These are phyloP conservation scores for Actinernus sp. DNA, from an alignment of 92 coral and sea anemone species.

Conservation along the genomic window DNA sequence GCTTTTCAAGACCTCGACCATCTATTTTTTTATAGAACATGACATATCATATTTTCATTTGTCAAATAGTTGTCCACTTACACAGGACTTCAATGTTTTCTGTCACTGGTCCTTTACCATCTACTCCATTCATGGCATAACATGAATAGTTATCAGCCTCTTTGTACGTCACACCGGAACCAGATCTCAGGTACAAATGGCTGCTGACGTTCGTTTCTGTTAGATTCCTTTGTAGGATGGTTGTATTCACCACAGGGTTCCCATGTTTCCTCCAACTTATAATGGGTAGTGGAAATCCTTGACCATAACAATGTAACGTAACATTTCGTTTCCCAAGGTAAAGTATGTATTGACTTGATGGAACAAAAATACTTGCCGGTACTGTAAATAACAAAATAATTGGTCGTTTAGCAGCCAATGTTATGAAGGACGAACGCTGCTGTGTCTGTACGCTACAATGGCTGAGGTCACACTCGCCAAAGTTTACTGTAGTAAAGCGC, in stretches of 20 bases:
- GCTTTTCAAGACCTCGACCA: too few relatives aligned
- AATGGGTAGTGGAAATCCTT: conserved; percentile 47
- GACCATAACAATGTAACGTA: conserved; percentile 41
- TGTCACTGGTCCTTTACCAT: background rate
- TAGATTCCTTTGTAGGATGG: background rate
- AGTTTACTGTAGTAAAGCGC: too few relatives aligned
- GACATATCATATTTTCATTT: too few relatives aligned
- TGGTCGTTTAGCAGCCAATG: too few relatives aligned
- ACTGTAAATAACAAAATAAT: conserved; percentile 9
- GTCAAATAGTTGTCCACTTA: too few relatives aligned
- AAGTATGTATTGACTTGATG: conserved; percentile 4
- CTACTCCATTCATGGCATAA: too few relatives aligned
- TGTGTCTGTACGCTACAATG: too few relatives aligned
- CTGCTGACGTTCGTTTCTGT: conserved; percentile 23
- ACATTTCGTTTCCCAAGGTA: conserved; percentile 8
- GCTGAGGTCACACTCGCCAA: too few relatives aligned
- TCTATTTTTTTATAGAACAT: too few relatives aligned
- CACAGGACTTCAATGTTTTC: conserved; percentile 43
- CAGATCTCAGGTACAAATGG: conserved; percentile 41
- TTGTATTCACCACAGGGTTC: background rate
- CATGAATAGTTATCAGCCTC: conserved; percentile 75
- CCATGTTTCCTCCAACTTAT: conserved; percentile 44
- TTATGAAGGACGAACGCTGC: too few relatives aligned
- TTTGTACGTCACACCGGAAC: conserved; percentile 35
- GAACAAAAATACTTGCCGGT: conserved; percentile 11